These are phyloP conservation scores for Myzus persicae DNA, from an alignment of 1,140 invertebrate species.

Conservation along the genomic window DNA sequence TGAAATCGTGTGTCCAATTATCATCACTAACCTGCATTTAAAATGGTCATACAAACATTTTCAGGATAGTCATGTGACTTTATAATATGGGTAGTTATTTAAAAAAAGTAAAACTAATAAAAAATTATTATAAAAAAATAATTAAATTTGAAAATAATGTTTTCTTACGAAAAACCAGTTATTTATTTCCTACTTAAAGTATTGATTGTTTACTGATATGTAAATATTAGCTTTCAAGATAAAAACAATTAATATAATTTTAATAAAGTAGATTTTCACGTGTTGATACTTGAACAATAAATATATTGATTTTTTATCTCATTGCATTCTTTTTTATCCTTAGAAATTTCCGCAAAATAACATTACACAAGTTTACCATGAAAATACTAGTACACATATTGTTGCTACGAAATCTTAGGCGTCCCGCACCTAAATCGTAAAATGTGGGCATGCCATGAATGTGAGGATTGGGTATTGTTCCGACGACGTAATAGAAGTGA, in stretches of 20 bases:
- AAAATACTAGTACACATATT: background rate
- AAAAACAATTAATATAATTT: background rate
- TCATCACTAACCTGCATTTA: background rate
- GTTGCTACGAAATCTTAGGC: background rate
- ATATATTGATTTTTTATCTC: background rate
- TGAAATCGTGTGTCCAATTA: background rate
- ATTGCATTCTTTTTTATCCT: background rate
- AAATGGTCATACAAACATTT: background rate
- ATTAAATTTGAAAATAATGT: background rate
- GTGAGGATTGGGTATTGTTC: background rate
- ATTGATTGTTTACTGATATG: background rate
- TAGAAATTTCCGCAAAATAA: background rate
- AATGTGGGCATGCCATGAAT: background rate
- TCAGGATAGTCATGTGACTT: background rate
- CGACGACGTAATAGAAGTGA: background rate
- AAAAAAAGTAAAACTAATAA: background rate
- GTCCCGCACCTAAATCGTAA: background rate
- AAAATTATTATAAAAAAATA: background rate
- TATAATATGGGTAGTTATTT: background rate
- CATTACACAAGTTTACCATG: background rate
- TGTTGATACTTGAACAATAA: background rate
- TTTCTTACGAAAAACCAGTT: background rate
- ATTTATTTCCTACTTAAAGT: background rate
- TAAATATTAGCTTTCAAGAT: background rate
- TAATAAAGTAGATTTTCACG: background rate